Percentiles rank a stretch among this genome's conserved stretches.
Conservation (phyloP, 2,113 vertebrate genomes). For the Mustela nigripes region DNA sequence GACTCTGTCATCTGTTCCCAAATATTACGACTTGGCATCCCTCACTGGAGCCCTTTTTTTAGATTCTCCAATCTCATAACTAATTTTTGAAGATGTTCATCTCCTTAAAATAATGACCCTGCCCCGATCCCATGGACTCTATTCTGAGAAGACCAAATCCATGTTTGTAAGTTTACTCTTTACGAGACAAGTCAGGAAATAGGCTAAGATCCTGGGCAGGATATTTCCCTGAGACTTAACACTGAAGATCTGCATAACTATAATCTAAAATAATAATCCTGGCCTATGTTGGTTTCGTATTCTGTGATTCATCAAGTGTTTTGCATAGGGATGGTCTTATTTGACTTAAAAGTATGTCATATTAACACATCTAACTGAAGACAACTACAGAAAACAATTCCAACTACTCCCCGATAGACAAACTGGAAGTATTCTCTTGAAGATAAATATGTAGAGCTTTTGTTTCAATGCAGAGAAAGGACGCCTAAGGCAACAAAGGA, state of each 20-base stretch:
- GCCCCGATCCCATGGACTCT: neutral
- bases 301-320: neutral
- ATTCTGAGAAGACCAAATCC: accelerated
- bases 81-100: neutral
- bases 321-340: neutral
- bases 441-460: conserved; percentile 17
- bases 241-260: neutral
- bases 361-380: neutral
- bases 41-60: neutral
- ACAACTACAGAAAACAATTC: neutral
- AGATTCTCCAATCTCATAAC: neutral
- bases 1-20: neutral
- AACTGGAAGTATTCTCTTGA: conserved; percentile 49
- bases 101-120: no score
- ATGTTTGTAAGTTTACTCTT: neutral
- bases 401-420: neutral
- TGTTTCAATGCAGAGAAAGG: conserved; percentile 29
- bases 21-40: no score
- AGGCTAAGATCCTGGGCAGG: neutral
- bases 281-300: no score
- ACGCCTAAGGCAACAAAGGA: neutral
- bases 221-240: neutral
- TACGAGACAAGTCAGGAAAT: neutral
- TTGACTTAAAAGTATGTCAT: neutral
- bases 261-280: neutral